phyloP scores from a whole-genome alignment of 2,888 invertebrate genomes.

The Aphodius granarius region DNA sequence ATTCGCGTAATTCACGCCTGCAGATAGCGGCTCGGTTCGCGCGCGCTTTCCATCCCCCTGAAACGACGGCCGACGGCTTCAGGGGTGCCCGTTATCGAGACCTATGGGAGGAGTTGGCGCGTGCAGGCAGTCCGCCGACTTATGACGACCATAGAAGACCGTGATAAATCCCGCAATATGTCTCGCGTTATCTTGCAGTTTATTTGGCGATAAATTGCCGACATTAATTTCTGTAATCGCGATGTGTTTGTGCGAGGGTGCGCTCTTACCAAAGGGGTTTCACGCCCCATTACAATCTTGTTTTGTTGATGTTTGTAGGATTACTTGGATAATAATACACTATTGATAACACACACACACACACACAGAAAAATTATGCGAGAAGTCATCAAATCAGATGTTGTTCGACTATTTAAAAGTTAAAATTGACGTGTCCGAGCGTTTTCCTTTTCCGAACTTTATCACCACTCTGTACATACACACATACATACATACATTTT shows the following conservation, averaged over 20 bases:
- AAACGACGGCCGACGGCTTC: conserved; percentile 21
- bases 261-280: neutral
- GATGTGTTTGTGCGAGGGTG: neutral
- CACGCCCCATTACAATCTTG: neutral
- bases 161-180: conserved; percentile 29
- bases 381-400: too few species aligned
- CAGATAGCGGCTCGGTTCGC: conserved; percentile 38
- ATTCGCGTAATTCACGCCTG: conserved; percentile 51
- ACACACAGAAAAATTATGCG: too few species aligned
- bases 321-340: too few species aligned
- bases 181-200: conserved; percentile 22
- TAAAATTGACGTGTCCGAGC: too few species aligned
- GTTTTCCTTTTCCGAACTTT: too few species aligned
- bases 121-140: conserved; percentile 42
- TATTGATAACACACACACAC: too few species aligned
- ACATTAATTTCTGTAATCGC: neutral
- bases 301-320: neutral
- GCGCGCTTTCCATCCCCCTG: conserved; percentile 20
- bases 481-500: too few species aligned
- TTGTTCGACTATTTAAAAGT: too few species aligned
- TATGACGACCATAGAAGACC: conserved; percentile 42
- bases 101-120: conserved; percentile 11
- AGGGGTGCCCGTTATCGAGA: conserved; percentile 24
- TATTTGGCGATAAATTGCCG: conserved; percentile 8
- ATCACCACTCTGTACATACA: too few species aligned